Percentiles rank a stretch among this genome's conserved stretches.
Evolutionary conservation across 2,113 vertebrate genomes (phyloP).

Genomic region (Microcebus griseorufus): DNA sequence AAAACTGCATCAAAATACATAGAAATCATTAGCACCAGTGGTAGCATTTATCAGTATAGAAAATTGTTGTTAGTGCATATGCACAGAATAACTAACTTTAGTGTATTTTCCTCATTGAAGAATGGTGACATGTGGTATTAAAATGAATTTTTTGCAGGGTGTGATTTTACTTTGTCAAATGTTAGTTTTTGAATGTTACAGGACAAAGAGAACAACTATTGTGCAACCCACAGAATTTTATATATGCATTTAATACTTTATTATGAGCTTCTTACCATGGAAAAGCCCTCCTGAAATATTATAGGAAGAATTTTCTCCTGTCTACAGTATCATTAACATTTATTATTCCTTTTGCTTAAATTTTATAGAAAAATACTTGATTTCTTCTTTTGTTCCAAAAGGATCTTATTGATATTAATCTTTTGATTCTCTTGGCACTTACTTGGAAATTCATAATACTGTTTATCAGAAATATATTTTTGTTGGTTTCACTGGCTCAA

Average conservation of each 20-base stretch:
- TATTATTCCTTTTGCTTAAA: constrained; percentile 43
- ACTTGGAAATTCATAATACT: background rate
- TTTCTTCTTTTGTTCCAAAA: constrained; percentile 40
- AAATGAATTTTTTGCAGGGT: constrained; percentile 35
- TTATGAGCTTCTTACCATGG: background rate
- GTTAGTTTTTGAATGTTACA: constrained; percentile 55
- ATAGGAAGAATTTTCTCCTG: background rate
- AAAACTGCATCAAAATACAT: background rate
- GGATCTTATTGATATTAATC: background rate
- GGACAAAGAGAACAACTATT: constrained; percentile 25
- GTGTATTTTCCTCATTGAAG: background rate
- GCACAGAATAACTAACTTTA: background rate
- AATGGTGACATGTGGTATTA: background rate
- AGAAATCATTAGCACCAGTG: background rate
- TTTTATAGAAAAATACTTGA: constrained; percentile 7
- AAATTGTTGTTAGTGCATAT: background rate
- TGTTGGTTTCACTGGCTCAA: background rate
- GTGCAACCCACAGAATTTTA: background rate
- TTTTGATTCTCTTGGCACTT: constrained; percentile 36
- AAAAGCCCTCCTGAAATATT: background rate
- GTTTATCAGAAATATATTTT: constrained; percentile 36
- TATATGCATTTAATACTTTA: constrained; percentile 28
- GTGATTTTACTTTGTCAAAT: constrained; percentile 47
- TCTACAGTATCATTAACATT: constrained; percentile 18
- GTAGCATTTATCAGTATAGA: background rate